Base-by-base conservation (phyloP, 2,888 invertebrate species). In the Epirrita christyi region DNA sequence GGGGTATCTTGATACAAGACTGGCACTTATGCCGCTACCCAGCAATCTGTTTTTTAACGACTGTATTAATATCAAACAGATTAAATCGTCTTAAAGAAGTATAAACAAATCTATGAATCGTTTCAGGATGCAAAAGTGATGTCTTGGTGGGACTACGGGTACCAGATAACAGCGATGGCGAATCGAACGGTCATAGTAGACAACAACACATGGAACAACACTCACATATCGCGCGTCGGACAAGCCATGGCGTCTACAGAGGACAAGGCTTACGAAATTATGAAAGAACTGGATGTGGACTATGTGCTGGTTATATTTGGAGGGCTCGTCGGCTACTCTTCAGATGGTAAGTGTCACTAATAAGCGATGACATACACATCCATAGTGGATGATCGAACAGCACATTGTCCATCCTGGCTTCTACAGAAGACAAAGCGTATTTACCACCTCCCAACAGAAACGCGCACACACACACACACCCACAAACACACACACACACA, bases 61-160 rank as follows among this genome's bases (percentile, higher is more conserved):
- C n/a, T n/a, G n/a, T n/a, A n/a, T n/a, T n/a, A n/a, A n/a, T n/a
- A n/a, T n/a, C n/a, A n/a, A n/a, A n/a, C n/a, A n/a, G n/a, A n/a
- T n/a, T n/a, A n/a, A n/a, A n/a, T n/a, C 21, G 21, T 21, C 21
- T 7, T 9, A 9, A 28, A 46, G 29, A 11, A 21, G 27, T 21
- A 32, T 9, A 9, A 28, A 46, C 34, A 11, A 21, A 36, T 21
- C 15, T 32, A 32, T 13, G 15, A 13, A 41, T 34, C 6, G 40
- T 40, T 36, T 29, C 94, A 97, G 96, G 96, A 99, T 86, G 96
- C 99, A 0, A 97, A 97, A 83, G 96, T 99, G 56, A 99, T 99
- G 99, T 98, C 98, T 0, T 99, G 99, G 99, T 99, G 99, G 98
- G 98, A 99, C 93, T 99, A 99, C 88, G 99, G 99, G 0, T 99